phyloP scores from a whole-genome alignment of 1,140 invertebrate species.

The Meloidogyne hapla region DNA sequence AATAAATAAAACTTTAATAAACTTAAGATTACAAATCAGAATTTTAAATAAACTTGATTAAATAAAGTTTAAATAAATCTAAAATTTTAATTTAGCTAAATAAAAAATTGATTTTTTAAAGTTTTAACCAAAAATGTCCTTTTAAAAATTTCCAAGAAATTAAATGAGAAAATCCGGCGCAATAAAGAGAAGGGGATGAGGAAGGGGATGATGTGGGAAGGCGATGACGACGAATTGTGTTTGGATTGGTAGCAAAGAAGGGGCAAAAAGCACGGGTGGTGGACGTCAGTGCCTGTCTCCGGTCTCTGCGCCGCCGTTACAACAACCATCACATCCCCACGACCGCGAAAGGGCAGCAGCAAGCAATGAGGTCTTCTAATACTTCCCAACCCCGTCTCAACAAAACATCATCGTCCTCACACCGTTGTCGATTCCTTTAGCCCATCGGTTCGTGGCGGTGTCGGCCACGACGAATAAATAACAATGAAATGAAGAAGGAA shows the following conservation, averaged over 20 bases:
- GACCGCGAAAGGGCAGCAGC: background rate
- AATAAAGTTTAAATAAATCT: no score
- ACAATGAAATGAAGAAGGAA: background rate
- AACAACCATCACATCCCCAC: background rate
- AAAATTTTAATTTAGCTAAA: no score
- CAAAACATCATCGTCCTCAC: background rate
- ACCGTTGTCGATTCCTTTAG: background rate
- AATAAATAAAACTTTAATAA: no score
- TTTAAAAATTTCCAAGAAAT: slow-evolving; percentile 3
- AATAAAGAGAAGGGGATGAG: background rate
- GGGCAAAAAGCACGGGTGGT: background rate
- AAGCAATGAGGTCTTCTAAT: background rate
- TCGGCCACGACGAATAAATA: background rate
- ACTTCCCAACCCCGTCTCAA: background rate
- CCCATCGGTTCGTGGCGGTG: background rate
- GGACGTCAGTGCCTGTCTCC: background rate
- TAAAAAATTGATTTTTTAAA: no score
- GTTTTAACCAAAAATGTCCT: background rate
- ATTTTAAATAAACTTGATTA: no score
- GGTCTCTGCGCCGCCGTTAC: background rate
- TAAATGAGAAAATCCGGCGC: slow-evolving; percentile 1
- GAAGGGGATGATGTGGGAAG: background rate
- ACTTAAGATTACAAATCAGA: no score
- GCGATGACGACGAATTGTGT: slow-evolving; percentile 5
- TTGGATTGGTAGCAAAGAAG: background rate